Percentiles rank a stretch among this genome's conserved stretches.
phyloP scores from a whole-genome alignment of 2,797 vertebrate species.

The Tangara arthus region DNA sequence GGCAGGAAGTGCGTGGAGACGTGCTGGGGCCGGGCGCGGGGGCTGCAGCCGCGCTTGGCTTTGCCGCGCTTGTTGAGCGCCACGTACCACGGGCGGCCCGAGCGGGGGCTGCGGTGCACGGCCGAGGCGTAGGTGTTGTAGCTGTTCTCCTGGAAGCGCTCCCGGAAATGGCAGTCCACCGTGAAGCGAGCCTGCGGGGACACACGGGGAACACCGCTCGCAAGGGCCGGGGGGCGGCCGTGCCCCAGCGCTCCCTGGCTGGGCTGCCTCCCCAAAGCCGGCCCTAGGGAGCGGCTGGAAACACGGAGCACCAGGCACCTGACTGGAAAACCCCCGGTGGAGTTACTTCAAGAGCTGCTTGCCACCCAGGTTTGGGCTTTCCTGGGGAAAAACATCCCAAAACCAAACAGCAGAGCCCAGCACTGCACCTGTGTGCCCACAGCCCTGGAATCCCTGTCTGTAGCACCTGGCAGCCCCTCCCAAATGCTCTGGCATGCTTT shows the following conservation, averaged over 20 bases:
- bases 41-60: slow-evolving; percentile 92
- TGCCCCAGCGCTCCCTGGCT: rapidly evolving
- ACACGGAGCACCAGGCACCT: rapidly evolving
- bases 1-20: slow-evolving; percentile 94
- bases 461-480: neutral
- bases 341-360: neutral
- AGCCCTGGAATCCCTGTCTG: rapidly evolving
- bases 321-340: rapidly evolving
- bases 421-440: too few species aligned
- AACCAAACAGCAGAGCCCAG: neutral
- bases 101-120: slow-evolving; percentile 83
- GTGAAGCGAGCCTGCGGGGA: slow-evolving; percentile 85
- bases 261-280: neutral
- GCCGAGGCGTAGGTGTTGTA: slow-evolving; percentile 96
- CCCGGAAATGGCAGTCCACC: slow-evolving; percentile 93
- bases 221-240: rapidly evolving
- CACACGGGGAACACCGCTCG: neutral
- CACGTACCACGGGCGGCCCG: slow-evolving; percentile 90
- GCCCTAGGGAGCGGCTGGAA: neutral
- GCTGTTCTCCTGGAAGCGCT: slow-evolving; percentile 97
- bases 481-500: rapidly evolving
- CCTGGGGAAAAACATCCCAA: neutral
- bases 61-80: slow-evolving; percentile 95
- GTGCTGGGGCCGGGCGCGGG: slow-evolving; percentile 90
- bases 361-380: neutral